phyloP scores from a whole-genome alignment of 2,888 invertebrate genomes.

The Onchidella celtica region DNA sequence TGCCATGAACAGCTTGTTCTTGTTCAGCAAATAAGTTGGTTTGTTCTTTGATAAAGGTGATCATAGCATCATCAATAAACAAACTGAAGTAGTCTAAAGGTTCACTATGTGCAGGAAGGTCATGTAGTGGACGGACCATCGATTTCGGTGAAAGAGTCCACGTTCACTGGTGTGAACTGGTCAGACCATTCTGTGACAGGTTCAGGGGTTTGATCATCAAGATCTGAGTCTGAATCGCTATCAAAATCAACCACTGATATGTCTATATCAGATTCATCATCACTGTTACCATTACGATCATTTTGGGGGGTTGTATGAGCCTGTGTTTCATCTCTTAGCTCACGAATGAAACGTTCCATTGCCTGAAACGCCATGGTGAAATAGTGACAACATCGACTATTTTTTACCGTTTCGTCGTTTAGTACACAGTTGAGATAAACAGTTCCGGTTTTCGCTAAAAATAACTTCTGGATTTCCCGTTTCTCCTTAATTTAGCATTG shows the following conservation, averaged over 20 bases:
- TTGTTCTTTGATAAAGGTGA: not conserved
- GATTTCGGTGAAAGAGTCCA: not conserved
- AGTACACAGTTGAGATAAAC: no score
- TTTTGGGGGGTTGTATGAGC: no score
- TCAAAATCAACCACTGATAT: slow-evolving; percentile 72
- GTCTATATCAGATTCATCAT: not conserved
- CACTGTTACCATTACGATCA: not conserved
- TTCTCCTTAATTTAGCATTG: no score
- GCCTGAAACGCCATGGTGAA: no score
- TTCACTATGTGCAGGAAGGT: not conserved
- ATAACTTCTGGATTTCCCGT: no score
- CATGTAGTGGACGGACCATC: not conserved
- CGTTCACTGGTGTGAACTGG: not conserved
- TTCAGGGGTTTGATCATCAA: not conserved
- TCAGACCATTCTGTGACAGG: not conserved
- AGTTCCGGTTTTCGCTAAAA: no score
- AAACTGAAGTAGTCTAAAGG: not conserved
- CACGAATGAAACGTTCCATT: no score
- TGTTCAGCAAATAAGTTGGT: not conserved
- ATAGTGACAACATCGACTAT: no score
- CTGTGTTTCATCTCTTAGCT: no score
- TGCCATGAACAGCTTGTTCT: not conserved
- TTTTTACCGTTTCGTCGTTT: no score
- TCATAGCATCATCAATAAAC: not conserved
- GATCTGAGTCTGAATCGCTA: slow-evolving; percentile 64